These are phyloP conservation scores for Chiridota heheva DNA, from an alignment of 35 echinoderm and acorn worm genomes.

Conservation along the genomic window DNA sequence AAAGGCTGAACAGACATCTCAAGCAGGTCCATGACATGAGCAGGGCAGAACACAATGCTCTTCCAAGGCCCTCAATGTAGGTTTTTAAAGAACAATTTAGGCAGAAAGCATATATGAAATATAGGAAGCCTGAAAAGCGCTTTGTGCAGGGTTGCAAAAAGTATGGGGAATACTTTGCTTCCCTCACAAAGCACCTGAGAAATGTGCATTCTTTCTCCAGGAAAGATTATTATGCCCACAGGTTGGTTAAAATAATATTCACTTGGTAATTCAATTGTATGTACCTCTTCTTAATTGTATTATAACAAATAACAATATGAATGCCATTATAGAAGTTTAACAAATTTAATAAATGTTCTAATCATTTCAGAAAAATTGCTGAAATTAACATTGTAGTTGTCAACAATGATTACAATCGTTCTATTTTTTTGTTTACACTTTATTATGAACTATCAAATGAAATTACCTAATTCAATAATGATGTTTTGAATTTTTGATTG, in stretches of 20 bases:
- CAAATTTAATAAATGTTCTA: no score
- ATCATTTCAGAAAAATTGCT: no score
- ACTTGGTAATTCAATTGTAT: no score
- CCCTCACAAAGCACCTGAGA: slow-evolving; percentile 1
- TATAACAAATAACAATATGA: no score
- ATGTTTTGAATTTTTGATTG: no score
- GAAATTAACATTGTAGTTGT: no score
- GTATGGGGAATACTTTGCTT: slow-evolving; percentile 11
- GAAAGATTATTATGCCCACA: not conserved
- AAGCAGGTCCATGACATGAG: not conserved
- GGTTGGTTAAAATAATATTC: not conserved
- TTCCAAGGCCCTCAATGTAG: not conserved
- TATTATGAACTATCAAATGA: no score
- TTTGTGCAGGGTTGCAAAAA: slow-evolving; percentile 15
- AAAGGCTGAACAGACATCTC: not conserved
- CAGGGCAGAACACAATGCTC: not conserved
- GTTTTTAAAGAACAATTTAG: not conserved
- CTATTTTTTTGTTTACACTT: no score
- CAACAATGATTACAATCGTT: no score
- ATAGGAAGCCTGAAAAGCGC: slow-evolving; percentile 9
- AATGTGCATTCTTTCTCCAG: not conserved
- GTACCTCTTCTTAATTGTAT: no score
- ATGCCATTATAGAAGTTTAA: no score
- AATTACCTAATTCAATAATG: no score
- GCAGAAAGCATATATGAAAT: slow-evolving; percentile 13